phyloP scores from a whole-genome alignment of 2,888 invertebrate species.

The Drosophila formosana region DNA sequence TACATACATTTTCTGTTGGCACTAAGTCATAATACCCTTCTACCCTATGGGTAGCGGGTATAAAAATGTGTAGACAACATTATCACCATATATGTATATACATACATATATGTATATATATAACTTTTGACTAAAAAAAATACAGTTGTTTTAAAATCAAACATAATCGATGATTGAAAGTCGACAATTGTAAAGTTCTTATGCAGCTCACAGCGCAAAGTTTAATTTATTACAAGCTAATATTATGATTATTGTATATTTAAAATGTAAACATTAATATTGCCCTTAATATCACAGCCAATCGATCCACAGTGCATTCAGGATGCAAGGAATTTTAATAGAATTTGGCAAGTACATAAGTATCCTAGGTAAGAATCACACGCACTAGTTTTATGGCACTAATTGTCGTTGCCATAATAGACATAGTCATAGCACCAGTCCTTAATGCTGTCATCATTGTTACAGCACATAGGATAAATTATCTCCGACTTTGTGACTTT shows the following conservation, averaged over 20 bases:
- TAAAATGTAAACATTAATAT: slow-evolving; percentile 47
- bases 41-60: too few relatives aligned
- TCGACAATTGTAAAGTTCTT: neutral
- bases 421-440: slow-evolving; percentile 86
- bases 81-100: too few relatives aligned
- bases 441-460: slow-evolving; percentile 85
- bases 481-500: slow-evolving; percentile 86
- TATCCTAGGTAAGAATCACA: slow-evolving; percentile 9
- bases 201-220: slow-evolving; percentile 14
- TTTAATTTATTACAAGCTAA: slow-evolving; percentile 38
- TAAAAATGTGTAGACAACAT: too few relatives aligned
- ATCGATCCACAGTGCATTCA: slow-evolving; percentile 51
- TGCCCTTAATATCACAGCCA: slow-evolving; percentile 78
- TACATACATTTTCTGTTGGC: too few relatives aligned
- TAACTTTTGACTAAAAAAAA: too few relatives aligned
- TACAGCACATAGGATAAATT: slow-evolving; percentile 87
- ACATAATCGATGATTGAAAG: too few relatives aligned
- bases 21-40: too few relatives aligned
- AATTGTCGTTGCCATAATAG: slow-evolving; percentile 82
- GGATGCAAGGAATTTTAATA: slow-evolving; percentile 33
- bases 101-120: too few relatives aligned
- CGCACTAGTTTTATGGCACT: neutral
- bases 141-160: too few relatives aligned
- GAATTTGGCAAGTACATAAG: slow-evolving; percentile 27
- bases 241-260: slow-evolving; percentile 15